Evolutionary conservation across 2,888 invertebrate species (phyloP).

Genomic region (Gymnocheta viridis): DNA sequence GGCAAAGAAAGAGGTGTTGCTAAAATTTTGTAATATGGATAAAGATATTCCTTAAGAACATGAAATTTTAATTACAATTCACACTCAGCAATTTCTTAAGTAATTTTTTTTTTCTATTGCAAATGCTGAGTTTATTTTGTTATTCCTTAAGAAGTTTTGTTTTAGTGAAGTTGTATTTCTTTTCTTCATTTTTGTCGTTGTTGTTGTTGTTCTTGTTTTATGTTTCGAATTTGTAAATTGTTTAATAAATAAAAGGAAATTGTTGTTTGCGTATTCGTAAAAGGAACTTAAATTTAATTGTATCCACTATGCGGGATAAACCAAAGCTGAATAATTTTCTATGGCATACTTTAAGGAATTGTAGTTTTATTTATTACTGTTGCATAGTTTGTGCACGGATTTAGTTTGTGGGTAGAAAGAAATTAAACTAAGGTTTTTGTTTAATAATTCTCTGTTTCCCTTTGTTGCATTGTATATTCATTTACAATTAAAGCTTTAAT

Average conservation of each 20-base stretch:
- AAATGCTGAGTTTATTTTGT: slow-evolving; percentile 45
- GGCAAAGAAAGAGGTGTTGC: slow-evolving; percentile 11
- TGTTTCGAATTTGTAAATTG: slow-evolving; percentile 27
- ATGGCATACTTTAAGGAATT: slow-evolving; percentile 55
- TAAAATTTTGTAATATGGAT: slow-evolving; percentile 34
- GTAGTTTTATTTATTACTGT: slow-evolving; percentile 24
- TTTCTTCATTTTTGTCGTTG: background rate
- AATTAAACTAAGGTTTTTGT: background rate
- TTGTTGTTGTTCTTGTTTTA: background rate
- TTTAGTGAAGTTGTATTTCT: background rate
- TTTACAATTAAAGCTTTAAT: slow-evolving; percentile 43
- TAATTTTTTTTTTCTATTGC: slow-evolving; percentile 13
- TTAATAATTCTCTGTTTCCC: background rate
- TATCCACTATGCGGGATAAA: slow-evolving; percentile 7
- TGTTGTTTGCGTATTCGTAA: slow-evolving; percentile 34
- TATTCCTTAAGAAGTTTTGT: slow-evolving; percentile 38
- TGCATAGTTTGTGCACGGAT: slow-evolving; percentile 25
- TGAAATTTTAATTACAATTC: slow-evolving; percentile 68
- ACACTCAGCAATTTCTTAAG: slow-evolving; percentile 34
- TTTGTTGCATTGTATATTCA: background rate
- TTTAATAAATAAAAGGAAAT: slow-evolving; percentile 53
- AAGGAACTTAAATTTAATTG: slow-evolving; percentile 56
- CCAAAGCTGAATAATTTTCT: slow-evolving; percentile 34
- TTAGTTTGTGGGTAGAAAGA: background rate
- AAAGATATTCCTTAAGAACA: slow-evolving; percentile 50